phyloP scores from a whole-genome alignment of 2,888 invertebrate species.

The Biston betularia region DNA sequence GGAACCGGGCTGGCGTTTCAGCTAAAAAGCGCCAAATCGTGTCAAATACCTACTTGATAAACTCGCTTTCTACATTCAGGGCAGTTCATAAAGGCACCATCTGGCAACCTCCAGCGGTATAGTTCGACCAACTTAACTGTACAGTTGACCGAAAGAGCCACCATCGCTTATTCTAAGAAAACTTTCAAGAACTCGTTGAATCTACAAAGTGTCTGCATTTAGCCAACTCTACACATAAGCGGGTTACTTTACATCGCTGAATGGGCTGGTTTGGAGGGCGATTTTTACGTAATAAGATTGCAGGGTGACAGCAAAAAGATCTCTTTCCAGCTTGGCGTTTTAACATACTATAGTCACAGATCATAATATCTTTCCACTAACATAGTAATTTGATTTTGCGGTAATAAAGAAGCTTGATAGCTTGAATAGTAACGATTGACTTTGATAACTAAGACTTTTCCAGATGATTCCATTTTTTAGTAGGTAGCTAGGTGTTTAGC shows the following conservation, averaged over 20 bases:
- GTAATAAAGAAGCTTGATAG: background rate
- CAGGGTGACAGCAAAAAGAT: conserved; percentile 6
- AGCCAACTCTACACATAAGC: background rate
- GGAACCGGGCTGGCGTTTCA: conserved; percentile 26
- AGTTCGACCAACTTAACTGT: background rate
- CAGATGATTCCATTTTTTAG: too few relatives aligned
- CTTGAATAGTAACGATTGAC: background rate
- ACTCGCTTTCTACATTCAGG: conserved; percentile 36
- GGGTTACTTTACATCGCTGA: conserved; percentile 21
- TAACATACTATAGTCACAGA: background rate
- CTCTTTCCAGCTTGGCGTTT: background rate
- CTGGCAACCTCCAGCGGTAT: conserved; percentile 29
- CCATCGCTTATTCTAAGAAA: background rate
- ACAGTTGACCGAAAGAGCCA: background rate
- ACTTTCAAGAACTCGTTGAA: background rate
- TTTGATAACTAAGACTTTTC: background rate
- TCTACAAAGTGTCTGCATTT: background rate
- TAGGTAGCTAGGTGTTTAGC: too few relatives aligned
- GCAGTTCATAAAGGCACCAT: conserved; percentile 42
- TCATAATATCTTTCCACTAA: too few relatives aligned
- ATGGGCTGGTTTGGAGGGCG: conserved; percentile 22
- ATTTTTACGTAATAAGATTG: conserved; percentile 30
- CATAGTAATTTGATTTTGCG: too few relatives aligned
- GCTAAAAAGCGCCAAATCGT: conserved; percentile 36
- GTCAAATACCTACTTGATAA: conserved; percentile 47